Conservation (phyloP, 1,140 invertebrate species). For the Schlechtendalia chinensis region DNA sequence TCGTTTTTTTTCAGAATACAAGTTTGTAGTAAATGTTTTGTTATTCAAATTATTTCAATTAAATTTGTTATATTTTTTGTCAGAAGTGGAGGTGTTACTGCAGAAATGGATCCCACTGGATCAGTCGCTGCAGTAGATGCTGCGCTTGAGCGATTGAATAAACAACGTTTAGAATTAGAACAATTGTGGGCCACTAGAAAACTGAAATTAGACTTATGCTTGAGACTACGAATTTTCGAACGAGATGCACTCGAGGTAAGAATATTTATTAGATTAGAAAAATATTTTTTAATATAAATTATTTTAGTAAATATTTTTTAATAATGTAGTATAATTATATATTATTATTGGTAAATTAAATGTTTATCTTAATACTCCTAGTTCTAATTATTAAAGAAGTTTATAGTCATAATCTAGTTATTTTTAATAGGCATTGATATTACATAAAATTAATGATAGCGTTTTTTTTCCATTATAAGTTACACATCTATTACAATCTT, state of each 20-base stretch:
- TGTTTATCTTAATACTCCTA: too few species aligned
- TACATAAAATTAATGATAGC: too few species aligned
- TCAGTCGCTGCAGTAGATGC: constrained; percentile 80
- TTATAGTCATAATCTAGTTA: too few species aligned
- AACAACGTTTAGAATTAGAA: constrained; percentile 84
- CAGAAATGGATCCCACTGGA: constrained; percentile 59
- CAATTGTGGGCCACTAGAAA: constrained; percentile 89
- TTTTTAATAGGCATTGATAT: too few species aligned
- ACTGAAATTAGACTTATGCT: constrained; percentile 82
- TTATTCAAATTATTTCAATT: too few species aligned
- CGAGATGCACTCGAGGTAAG: constrained; percentile 48
- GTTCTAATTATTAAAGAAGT: too few species aligned
- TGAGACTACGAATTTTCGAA: constrained; percentile 69
- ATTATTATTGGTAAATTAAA: too few species aligned
- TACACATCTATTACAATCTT: too few species aligned
- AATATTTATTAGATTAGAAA: not conserved
- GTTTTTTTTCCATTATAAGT: too few species aligned
- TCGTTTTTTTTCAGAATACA: not conserved
- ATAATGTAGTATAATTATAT: not conserved
- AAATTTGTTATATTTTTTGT: too few species aligned
- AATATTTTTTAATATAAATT: too few species aligned
- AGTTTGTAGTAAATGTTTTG: not conserved
- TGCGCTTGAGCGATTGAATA: constrained; percentile 79
- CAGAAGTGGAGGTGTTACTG: constrained; percentile 57
- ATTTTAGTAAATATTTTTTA: too few species aligned